These are phyloP conservation scores for Chloromyia formosa DNA, from an alignment of 2,888 invertebrate genomes.

Conservation along the genomic window DNA sequence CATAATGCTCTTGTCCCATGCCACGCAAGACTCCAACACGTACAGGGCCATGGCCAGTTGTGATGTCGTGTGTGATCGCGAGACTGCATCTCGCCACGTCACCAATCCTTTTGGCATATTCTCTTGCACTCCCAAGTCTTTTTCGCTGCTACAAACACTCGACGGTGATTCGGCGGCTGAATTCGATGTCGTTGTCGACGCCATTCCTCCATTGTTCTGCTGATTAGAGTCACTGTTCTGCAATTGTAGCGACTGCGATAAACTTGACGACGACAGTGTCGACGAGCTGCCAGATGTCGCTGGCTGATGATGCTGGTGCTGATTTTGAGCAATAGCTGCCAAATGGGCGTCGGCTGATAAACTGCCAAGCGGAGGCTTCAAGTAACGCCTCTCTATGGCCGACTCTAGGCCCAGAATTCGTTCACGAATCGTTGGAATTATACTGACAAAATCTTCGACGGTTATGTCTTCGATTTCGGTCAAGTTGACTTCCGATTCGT, in stretches of 20 bases:
- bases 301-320: slow-evolving; percentile 21
- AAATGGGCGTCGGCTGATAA: slow-evolving; percentile 72
- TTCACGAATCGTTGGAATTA: slow-evolving; percentile 68
- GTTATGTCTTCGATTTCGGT: slow-evolving; percentile 63
- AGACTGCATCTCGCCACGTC: slow-evolving; percentile 90
- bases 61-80: slow-evolving; percentile 84
- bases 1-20: slow-evolving; percentile 99
- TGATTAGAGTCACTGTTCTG: slow-evolving; percentile 44
- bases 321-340: slow-evolving; percentile 66
- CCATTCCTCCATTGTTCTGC: slow-evolving; percentile 48
- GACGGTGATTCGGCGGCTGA: slow-evolving; percentile 60
- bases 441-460: slow-evolving; percentile 67
- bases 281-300: background rate
- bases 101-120: slow-evolving; percentile 71
- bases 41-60: slow-evolving; percentile 91
- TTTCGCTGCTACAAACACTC: slow-evolving; percentile 62
- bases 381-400: slow-evolving; percentile 90
- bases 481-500: slow-evolving; percentile 66
- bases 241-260: slow-evolving; percentile 43
- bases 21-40: slow-evolving; percentile 89
- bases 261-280: slow-evolving; percentile 46
- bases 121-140: slow-evolving; percentile 59
- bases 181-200: slow-evolving; percentile 53
- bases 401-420: slow-evolving; percentile 85
- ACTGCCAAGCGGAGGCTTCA: slow-evolving; percentile 88